These are phyloP conservation scores for Catalaphyllia jardinei DNA, from an alignment of 64 coral and sea anemone genomes.

Conservation along the genomic window DNA sequence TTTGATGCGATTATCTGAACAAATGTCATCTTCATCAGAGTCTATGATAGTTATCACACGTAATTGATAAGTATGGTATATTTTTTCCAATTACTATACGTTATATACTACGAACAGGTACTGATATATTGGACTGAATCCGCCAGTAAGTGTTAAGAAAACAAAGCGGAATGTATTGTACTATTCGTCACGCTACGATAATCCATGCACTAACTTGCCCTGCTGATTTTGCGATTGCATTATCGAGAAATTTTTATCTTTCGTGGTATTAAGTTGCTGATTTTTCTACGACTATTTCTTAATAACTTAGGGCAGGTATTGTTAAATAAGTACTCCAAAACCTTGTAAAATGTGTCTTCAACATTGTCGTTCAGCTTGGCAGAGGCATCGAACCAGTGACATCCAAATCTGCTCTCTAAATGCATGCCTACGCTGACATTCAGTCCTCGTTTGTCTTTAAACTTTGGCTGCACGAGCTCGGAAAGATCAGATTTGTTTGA, in stretches of 20 bases:
- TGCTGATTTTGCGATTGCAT: background rate
- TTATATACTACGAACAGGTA: too few relatives aligned
- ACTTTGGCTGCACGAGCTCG: constrained; percentile 14
- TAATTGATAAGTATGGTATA: too few relatives aligned
- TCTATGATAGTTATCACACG: too few relatives aligned
- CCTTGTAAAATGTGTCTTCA: constrained; percentile 24
- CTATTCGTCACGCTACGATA: too few relatives aligned
- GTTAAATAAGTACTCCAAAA: constrained; percentile 35
- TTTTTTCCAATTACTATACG: too few relatives aligned
- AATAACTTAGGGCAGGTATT: background rate
- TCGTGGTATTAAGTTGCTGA: constrained; percentile 41
- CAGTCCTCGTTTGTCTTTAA: constrained; percentile 38
- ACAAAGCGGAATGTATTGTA: too few relatives aligned
- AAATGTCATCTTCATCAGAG: too few relatives aligned
- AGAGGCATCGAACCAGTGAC: constrained; percentile 45
- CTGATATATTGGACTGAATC: too few relatives aligned
- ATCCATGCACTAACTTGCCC: background rate
- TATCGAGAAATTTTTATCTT: constrained; percentile 29
- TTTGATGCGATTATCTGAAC: too few relatives aligned
- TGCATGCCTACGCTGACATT: constrained; percentile 26
- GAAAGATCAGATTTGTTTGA: constrained; percentile 72
- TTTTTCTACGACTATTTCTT: background rate
- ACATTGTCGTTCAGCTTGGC: constrained; percentile 47
- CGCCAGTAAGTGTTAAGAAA: too few relatives aligned
- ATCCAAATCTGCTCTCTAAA: constrained; percentile 29